Conservation (phyloP, 2,113 vertebrate species). For the Oxygymnocypris stewartii region DNA sequence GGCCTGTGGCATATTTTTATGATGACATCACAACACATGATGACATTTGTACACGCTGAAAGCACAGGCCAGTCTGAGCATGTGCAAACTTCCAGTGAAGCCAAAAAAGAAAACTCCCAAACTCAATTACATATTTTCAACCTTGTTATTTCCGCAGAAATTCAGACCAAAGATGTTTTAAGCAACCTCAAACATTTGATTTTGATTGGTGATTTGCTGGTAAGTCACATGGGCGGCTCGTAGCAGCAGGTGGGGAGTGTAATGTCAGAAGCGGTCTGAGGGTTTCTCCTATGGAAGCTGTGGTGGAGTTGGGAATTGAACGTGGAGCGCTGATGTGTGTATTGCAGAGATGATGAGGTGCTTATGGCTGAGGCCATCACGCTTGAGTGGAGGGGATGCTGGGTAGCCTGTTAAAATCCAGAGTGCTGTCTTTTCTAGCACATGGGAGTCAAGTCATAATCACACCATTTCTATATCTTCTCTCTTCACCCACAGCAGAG, state of each 20-base stretch:
- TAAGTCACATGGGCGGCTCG: not conserved
- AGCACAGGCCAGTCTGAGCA: slow-evolving; percentile 4
- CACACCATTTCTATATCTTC: slow-evolving; percentile 18
- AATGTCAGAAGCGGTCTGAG: slow-evolving; percentile 31
- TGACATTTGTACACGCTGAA: too few species aligned
- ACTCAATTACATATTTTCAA: not conserved
- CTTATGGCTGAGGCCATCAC: slow-evolving; percentile 32
- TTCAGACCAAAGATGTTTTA: not conserved
- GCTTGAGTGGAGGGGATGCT: slow-evolving; percentile 28
- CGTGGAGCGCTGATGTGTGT: slow-evolving; percentile 32
- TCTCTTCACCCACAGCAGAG: slow-evolving; percentile 11
- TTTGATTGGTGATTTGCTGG: not conserved
- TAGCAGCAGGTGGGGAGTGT: slow-evolving; percentile 7
- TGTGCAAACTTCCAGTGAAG: slow-evolving; percentile 4
- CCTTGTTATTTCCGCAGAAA: not conserved
- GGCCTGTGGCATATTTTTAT: slow-evolving; percentile 53
- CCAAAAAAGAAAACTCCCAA: not conserved
- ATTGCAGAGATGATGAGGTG: slow-evolving; percentile 33
- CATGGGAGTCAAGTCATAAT: slow-evolving; percentile 38
- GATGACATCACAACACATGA: slow-evolving; percentile 63
- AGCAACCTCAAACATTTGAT: not conserved
- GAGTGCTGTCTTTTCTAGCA: slow-evolving; percentile 28
- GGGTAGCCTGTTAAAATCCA: slow-evolving; percentile 32
- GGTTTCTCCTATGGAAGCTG: slow-evolving; percentile 22
- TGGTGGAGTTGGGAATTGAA: slow-evolving; percentile 12